Base-by-base conservation (phyloP, 1,140 invertebrate species). In the Ips nitidus region DNA sequence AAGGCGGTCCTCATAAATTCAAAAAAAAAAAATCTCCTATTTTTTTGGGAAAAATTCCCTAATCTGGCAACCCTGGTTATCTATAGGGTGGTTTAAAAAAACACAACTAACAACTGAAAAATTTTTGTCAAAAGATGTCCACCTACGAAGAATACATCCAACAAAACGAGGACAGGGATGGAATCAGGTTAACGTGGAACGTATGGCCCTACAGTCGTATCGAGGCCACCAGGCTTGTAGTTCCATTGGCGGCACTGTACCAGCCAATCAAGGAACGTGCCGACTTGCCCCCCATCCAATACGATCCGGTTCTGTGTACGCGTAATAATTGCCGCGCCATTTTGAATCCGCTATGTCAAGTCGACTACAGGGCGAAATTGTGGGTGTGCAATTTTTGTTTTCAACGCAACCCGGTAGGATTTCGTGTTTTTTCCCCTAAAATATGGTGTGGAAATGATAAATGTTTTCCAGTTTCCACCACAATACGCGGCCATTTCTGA, bases 331-430 rank as follows among this genome's bases (percentile, higher is more conserved):
- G 98, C 80, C 85, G 95, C 73, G 97, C 97, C 36, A 95, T 99
- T 75, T 83, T 99, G 2, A 99, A 99, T 84, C 97, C 98, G 1
- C 85, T 97, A 73, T 99, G 97, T 84, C 97, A 95, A 82, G 96
- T 99, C 4, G 98, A 99, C 82, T 99, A 97, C 80, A 86, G 96
- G 78, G 92, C 96, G 1, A 99, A 99, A 82, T 84, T 98, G 69
- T 99, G 98, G 98, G 92, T 97, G 6, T 99, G 98, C 88, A 97
- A 97, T 81, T 98, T 99, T 78, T 99, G 98, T 82, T 98, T 97
- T 80, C 96, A 99, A 80, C 87, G 98, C 73, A 99, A 99, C 84
- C 93, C 94, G 52, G 94, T 95, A 84, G 92, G 91, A 87, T 59
- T 1, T 50, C 22, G 22, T 22, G 22, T 22, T 22, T 22, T n/a